Evolutionary conservation across 2,113 vertebrate species (phyloP).

Genomic region (Sclerurus mexicanus): DNA sequence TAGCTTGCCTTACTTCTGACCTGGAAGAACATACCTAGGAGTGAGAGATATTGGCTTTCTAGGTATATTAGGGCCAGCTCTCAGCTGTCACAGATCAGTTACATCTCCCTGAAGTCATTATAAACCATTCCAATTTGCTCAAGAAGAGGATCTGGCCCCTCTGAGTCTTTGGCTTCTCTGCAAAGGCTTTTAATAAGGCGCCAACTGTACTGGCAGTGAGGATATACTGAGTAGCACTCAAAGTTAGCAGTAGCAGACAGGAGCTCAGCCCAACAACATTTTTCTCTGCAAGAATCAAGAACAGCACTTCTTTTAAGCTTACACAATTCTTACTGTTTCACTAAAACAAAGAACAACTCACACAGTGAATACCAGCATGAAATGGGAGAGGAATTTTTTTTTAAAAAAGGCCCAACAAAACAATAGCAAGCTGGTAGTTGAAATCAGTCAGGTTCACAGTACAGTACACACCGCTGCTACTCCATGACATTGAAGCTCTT

Average conservation of each 20-base stretch:
- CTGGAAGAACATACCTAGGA: background rate
- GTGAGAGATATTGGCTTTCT: background rate
- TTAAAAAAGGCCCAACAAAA: background rate
- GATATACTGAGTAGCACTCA: background rate
- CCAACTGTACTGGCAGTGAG: conserved; percentile 15
- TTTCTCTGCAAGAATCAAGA: conserved; percentile 1
- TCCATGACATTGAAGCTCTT: background rate
- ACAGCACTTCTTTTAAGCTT: background rate
- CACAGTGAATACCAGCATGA: background rate
- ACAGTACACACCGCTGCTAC: background rate
- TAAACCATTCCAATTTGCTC: background rate
- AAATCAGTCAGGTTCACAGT: background rate
- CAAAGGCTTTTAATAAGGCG: conserved; percentile 33
- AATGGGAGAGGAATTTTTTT: background rate
- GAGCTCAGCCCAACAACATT: background rate
- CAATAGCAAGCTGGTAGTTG: background rate
- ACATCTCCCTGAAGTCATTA: background rate
- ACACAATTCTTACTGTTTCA: conserved; percentile 30
- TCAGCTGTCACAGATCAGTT: background rate
- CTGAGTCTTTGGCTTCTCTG: background rate
- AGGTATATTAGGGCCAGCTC: background rate
- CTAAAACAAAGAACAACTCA: conserved; percentile 30
- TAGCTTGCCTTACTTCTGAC: background rate
- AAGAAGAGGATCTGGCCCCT: background rate
- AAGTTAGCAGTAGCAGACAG: conserved; percentile 33